Conservation (phyloP, 2,797 vertebrate species). For the Pseudocheirus occidentalis region DNA sequence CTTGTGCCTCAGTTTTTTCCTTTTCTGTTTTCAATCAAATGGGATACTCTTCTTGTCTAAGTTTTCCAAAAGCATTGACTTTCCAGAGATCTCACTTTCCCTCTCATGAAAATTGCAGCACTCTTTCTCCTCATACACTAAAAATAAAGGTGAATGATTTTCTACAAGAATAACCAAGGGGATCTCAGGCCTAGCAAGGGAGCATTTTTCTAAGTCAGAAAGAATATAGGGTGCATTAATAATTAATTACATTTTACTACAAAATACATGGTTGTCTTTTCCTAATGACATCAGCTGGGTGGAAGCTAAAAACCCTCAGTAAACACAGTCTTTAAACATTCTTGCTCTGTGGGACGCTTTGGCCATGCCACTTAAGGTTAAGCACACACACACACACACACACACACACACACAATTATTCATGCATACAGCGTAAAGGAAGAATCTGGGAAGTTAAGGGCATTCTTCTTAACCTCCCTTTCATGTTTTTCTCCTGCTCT, state of each 20-base stretch:
- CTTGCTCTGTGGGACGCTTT: background rate
- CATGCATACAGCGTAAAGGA: background rate
- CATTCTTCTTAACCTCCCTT: background rate
- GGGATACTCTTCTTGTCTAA: background rate
- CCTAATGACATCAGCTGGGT: background rate
- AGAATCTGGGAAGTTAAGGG: background rate
- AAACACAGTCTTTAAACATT: background rate
- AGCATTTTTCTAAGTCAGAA: background rate
- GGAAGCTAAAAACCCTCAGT: background rate
- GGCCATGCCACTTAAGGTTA: background rate
- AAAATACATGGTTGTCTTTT: background rate
- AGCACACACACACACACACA: background rate
- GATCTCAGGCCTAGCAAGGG: background rate
- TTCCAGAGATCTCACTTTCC: background rate
- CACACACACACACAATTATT: too few species aligned
- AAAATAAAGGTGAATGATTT: background rate
- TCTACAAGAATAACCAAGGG: background rate
- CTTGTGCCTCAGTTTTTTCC: too few species aligned
- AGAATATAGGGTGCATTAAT: background rate
- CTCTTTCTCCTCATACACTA: fast-evolving
- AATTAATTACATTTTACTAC: background rate
- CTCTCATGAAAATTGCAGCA: fast-evolving
- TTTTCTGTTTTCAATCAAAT: background rate
- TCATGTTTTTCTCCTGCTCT: background rate
- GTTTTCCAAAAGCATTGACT: background rate